Conservation (phyloP, 2,113 vertebrate genomes). For the Protobothrops mucrosquamatus region DNA sequence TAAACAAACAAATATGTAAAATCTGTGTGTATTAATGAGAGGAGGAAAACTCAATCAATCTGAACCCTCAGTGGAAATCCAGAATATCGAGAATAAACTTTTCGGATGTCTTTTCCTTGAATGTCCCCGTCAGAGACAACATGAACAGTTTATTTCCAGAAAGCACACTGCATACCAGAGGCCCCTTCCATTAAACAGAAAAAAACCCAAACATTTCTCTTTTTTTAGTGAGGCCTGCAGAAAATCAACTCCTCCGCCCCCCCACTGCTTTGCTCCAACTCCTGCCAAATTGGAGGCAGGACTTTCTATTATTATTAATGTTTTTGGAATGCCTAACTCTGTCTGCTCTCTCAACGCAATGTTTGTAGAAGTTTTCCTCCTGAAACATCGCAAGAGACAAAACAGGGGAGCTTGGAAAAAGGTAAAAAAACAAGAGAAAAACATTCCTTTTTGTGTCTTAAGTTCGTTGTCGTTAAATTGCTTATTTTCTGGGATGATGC, state of each 20-base stretch:
- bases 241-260: background rate
- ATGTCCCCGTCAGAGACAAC: background rate
- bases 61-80: background rate
- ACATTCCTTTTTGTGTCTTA: background rate
- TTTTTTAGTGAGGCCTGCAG: background rate
- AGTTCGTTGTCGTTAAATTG: background rate
- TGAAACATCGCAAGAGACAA: background rate
- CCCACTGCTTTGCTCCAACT: background rate
- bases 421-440: background rate
- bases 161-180: background rate
- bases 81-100: background rate
- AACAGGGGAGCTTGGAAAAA: background rate
- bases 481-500: background rate
- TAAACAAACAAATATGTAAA: background rate
- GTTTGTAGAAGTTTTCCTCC: slow-evolving; percentile 14
- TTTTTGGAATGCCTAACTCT: slow-evolving; percentile 9
- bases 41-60: background rate
- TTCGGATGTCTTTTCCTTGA: background rate
- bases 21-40: background rate
- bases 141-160: accelerated
- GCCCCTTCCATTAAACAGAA: background rate
- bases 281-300: background rate
- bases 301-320: slow-evolving; percentile 1
- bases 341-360: background rate
- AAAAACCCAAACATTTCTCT: background rate